These are phyloP conservation scores for Gulo gulo DNA, from an alignment of 2,113 vertebrate species.

Conservation along the genomic window DNA sequence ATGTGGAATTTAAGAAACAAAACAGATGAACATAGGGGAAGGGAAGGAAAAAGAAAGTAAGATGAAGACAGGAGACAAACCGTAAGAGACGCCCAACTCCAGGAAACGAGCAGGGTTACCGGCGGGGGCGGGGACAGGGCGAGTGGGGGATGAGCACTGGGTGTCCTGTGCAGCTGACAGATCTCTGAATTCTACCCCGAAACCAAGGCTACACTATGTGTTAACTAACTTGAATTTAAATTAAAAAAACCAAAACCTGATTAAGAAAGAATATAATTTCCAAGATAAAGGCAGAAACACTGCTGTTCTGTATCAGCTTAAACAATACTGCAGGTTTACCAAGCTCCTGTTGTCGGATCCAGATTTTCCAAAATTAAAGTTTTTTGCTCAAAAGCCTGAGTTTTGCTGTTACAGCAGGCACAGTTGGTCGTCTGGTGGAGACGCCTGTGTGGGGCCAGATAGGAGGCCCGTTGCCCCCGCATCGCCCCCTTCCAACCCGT, in stretches of 20 bases:
- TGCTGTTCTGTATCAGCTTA: neutral
- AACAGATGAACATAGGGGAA: neutral
- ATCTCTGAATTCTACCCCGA: neutral
- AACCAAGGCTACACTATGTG: neutral
- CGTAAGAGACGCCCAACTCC: neutral
- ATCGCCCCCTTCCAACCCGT: neutral
- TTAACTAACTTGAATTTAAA: neutral
- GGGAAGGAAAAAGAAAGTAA: neutral
- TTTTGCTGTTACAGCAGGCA: too few species aligned
- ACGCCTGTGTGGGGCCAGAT: neutral
- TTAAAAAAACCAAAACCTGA: neutral
- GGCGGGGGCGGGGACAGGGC: too few species aligned
- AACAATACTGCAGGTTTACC: neutral
- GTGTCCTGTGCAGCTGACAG: neutral
- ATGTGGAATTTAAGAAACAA: neutral
- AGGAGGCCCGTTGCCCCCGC: too few species aligned
- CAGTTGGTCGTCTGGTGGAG: neutral
- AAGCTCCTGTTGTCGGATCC: neutral
- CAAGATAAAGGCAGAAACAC: neutral
- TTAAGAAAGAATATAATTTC: neutral
- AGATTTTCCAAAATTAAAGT: neutral
- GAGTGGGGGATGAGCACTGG: too few species aligned
- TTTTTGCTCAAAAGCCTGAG: neutral
- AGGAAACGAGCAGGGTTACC: neutral
- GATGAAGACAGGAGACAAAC: neutral